Conservation (phyloP, 92 coral and sea anemone genomes). For the Pocillopora grandis region DNA sequence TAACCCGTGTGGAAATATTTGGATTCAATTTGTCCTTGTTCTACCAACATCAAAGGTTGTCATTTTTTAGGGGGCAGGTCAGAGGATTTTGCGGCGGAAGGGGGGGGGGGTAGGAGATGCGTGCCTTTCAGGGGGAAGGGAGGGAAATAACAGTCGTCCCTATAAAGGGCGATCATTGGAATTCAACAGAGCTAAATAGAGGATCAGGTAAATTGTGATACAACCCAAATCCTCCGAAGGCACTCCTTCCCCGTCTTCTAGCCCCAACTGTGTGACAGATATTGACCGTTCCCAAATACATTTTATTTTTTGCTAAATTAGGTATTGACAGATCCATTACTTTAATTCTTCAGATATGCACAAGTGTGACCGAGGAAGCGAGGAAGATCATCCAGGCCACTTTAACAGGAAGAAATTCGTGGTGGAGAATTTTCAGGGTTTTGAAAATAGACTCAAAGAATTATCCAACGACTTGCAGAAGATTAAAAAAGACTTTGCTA, state of each 20-base stretch:
- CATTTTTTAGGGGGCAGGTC: too few relatives aligned
- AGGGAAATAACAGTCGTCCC: too few relatives aligned
- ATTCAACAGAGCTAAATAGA: too few relatives aligned
- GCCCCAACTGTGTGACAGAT: neutral
- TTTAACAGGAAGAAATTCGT: neutral
- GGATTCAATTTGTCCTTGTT: neutral
- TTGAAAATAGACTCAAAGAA: neutral
- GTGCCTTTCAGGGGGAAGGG: too few relatives aligned
- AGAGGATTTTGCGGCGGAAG: too few relatives aligned
- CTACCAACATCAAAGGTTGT: neutral
- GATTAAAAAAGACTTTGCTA: neutral
- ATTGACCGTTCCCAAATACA: neutral
- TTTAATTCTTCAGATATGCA: neutral
- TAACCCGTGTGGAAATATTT: neutral
- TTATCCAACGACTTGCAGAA: neutral
- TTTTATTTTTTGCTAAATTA: neutral
- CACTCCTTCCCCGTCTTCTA: too few relatives aligned
- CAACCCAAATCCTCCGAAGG: too few relatives aligned
- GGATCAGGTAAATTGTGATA: too few relatives aligned
- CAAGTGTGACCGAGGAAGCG: neutral
- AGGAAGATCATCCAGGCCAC: neutral
- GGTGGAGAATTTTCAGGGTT: neutral
- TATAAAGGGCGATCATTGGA: too few relatives aligned
- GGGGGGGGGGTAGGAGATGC: too few relatives aligned
- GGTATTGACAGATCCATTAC: neutral